These are phyloP conservation scores for Pachypanchax playfairii DNA, from an alignment of 2,113 vertebrate genomes.

Conservation along the genomic window DNA sequence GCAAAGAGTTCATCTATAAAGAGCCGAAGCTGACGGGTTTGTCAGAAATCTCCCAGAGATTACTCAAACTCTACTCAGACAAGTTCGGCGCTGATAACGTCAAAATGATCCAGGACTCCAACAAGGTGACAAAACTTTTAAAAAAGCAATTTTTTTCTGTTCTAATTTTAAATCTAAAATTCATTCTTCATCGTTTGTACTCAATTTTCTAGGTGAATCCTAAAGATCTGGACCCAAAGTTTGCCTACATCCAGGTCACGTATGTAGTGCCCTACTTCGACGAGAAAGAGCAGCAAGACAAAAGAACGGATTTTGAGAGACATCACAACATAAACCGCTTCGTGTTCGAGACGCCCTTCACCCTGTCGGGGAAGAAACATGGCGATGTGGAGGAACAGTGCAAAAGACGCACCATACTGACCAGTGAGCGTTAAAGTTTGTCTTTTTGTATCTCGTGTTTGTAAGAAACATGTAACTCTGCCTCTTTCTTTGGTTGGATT, in stretches of 20 bases:
- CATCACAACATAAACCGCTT: conserved; percentile 97
- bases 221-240: conserved; percentile 94
- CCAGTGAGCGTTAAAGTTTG: conserved; percentile 78
- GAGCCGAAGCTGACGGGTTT: conserved; percentile 97
- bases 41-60: conserved; percentile 96
- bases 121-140: conserved; percentile 83
- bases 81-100: conserved; percentile 98
- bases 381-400: conserved; percentile 97
- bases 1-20: conserved; percentile 98
- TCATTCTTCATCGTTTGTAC: too few relatives aligned
- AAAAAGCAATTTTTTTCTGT: too few relatives aligned
- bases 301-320: conserved; percentile 93
- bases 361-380: conserved; percentile 93
- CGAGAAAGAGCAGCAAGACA: conserved; percentile 91
- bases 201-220: conserved; percentile 97
- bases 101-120: conserved; percentile 99
- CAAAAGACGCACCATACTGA: conserved; percentile 93
- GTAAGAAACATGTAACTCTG: background rate
- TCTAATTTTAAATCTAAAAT: too few relatives aligned
- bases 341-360: conserved; percentile 97
- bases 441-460: background rate
- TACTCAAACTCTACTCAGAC: conserved; percentile 97
- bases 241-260: conserved; percentile 97
- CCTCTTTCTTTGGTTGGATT: too few relatives aligned
- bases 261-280: conserved; percentile 95